Conservation (phyloP, 2,113 vertebrate species). For the Oceanodroma tethys region DNA sequence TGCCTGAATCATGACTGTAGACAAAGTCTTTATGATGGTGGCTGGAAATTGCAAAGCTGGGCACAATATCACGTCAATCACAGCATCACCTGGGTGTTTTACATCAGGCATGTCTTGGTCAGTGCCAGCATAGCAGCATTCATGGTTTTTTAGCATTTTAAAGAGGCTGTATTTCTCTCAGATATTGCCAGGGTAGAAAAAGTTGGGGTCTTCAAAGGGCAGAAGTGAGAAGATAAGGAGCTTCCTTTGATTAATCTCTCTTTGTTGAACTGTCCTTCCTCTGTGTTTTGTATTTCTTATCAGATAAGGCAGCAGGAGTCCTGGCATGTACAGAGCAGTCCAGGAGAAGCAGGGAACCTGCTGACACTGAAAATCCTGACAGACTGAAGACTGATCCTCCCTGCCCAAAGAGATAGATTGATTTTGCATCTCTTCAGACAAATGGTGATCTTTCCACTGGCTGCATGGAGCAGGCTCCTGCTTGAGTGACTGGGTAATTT, state of each 20-base stretch:
- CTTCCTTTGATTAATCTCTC: not conserved
- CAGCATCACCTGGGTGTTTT: not conserved
- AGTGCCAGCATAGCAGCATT: not conserved
- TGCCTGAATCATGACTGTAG: not conserved
- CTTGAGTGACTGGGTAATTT: not conserved
- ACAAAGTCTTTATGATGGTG: not conserved
- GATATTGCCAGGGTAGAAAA: not conserved
- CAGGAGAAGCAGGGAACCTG: not conserved
- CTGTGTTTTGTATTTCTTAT: not conserved
- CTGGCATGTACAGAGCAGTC: not conserved
- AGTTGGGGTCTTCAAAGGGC: not conserved
- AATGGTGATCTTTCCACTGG: not conserved
- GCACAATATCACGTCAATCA: not conserved
- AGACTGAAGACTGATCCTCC: not conserved
- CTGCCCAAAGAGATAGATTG: not conserved
- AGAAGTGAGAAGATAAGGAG: not conserved
- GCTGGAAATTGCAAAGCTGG: not conserved
- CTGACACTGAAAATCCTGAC: not conserved
- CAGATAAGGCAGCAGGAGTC: not conserved
- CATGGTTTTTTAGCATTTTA: not conserved
- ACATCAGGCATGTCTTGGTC: not conserved
- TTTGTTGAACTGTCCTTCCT: not conserved
- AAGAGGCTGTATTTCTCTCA: not conserved
- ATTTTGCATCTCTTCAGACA: not conserved
- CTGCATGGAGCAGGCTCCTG: not conserved